Base-by-base conservation (phyloP, 2,888 invertebrate species). In the Acleris emargana region DNA sequence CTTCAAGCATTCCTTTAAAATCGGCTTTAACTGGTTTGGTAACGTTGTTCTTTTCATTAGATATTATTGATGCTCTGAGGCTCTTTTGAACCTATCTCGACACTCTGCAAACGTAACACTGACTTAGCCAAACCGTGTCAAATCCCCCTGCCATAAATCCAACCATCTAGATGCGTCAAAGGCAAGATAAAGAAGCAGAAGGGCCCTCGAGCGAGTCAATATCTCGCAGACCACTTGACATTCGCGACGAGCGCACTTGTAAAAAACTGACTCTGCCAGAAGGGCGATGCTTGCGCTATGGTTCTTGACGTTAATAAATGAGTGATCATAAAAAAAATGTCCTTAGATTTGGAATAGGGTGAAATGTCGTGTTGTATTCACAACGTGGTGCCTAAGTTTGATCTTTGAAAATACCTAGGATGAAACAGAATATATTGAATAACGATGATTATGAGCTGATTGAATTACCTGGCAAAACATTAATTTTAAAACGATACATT, bases 231-330 rank as follows among this genome's bases (percentile, higher is more conserved):
- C 74, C 71, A 70, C 83, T 84, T 71, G 76, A 79, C 69, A 83
- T 85, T 78, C 74, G 81, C 64, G 84, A 76, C 72, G 74, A 81
- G 55, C 22, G 57, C 20, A 61, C 62, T 59, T 55, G 67, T 62
- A 86, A 88, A 88, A 88, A 86, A 84, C 74, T 74, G 70, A 60
- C 71, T 69, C 68, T 64, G 68, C 69, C 62, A 70, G 54, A 42
- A 71, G 57, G 57, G 57, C n/a, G 57, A 54, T 54, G 20, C 55
- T 55, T 22, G 55, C 17, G 51, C 51, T 51, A 6, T 25, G 57
- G 38, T 43, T 25, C 17, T 17, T 25, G 43, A 25, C 43, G 17
- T 22, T 57, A 57, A 57, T 28, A 57, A 57, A 57, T 57, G 45
- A 28, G 57, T 3, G 49, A 20, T 20, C 11, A 13, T 49, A 49